phyloP scores from a whole-genome alignment of 2,888 invertebrate species.

The Odontomyia ornata region DNA sequence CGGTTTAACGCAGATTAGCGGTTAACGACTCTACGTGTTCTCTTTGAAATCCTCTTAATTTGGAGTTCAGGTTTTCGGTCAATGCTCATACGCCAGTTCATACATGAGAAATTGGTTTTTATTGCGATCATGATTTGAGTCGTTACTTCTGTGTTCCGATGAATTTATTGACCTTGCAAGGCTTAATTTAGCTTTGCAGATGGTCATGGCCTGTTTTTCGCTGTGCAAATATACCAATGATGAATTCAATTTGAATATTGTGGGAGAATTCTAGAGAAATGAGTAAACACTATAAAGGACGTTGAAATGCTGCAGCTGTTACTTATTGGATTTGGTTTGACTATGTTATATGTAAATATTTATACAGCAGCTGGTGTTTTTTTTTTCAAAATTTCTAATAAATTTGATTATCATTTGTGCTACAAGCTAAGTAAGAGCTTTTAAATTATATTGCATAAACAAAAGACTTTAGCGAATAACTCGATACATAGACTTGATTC shows the following conservation, averaged over 20 bases:
- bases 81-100: background rate
- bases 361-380: no score
- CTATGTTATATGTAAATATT: no score
- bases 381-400: background rate
- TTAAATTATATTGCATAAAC: no score
- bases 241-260: background rate
- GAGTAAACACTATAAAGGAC: background rate
- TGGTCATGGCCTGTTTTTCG: background rate
- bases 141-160: background rate
- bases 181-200: background rate
- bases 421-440: background rate
- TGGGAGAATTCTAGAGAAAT: slow-evolving; percentile 2
- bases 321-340: no score
- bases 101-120: background rate
- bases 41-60: background rate
- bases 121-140: background rate
- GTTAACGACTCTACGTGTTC: background rate
- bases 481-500: background rate
- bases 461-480: slow-evolving; percentile 19
- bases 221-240: background rate
- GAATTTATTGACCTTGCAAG: slow-evolving; percentile 6
- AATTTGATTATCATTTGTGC: background rate
- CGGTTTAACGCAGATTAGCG: background rate
- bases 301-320: no score
- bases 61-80: background rate